Evolutionary conservation across 2,113 vertebrate genomes (phyloP).

Genomic region (Meriones unguiculatus): DNA sequence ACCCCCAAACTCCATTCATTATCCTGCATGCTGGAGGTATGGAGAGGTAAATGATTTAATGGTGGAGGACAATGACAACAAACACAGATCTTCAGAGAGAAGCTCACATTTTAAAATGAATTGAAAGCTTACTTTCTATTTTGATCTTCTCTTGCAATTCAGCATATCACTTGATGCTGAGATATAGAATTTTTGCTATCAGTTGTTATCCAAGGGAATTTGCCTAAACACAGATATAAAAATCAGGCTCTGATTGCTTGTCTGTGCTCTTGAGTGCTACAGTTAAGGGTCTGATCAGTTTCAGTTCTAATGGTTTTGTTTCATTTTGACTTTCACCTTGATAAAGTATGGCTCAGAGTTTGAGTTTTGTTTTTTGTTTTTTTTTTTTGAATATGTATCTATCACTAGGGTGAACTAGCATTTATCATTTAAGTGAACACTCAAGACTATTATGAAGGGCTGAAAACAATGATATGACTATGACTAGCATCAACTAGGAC

Average conservation of each 20-base stretch:
- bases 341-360: conserved; percentile 40
- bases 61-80: conserved; percentile 77
- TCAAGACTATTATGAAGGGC: neutral
- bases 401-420: neutral
- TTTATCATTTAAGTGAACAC: conserved; percentile 29
- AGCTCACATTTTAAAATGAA: conserved; percentile 79
- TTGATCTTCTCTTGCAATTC: conserved; percentile 83
- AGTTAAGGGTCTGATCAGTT: conserved; percentile 66
- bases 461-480: neutral
- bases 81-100: conserved; percentile 81
- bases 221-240: conserved; percentile 85
- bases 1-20: neutral
- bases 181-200: conserved; percentile 84
- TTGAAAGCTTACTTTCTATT: conserved; percentile 83
- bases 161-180: conserved; percentile 83
- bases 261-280: conserved; percentile 71
- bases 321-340: conserved; percentile 62
- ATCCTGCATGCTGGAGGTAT: conserved; percentile 31
- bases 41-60: conserved; percentile 71
- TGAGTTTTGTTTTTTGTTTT: neutral
- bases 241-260: conserved; percentile 80
- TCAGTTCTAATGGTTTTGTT: conserved; percentile 55
- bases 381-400: neutral
- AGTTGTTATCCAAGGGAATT: conserved; percentile 85
- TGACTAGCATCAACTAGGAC: neutral